These are phyloP conservation scores for Heterohyrax brucei DNA, from an alignment of 2,797 vertebrate species.

Conservation along the genomic window DNA sequence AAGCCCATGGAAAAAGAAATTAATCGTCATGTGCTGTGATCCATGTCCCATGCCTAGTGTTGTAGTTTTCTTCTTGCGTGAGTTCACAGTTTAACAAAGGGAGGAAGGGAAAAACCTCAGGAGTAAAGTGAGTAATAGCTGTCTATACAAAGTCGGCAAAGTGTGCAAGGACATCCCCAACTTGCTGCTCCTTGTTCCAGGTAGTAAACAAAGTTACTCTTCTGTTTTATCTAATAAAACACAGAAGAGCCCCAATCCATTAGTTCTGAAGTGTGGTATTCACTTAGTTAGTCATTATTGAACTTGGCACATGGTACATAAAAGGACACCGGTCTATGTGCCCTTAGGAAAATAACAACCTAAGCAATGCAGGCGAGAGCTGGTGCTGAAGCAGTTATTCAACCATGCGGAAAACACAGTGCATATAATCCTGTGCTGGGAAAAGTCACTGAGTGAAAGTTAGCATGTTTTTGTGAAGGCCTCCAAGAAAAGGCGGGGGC, in stretches of 20 bases:
- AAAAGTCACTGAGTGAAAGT: conserved; percentile 63
- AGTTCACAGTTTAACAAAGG: background rate
- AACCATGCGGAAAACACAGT: conserved; percentile 23
- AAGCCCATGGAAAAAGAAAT: conserved; percentile 9
- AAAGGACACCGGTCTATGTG: conserved; percentile 56
- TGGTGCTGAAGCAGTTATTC: background rate
- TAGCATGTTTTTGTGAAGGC: conserved; percentile 65
- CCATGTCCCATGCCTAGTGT: background rate
- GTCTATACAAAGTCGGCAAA: background rate
- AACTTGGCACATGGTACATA: conserved; percentile 33
- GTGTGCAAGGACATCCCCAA: no score
- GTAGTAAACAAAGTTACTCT: background rate
- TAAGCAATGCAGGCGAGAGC: conserved; percentile 1
- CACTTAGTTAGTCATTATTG: conserved; percentile 69
- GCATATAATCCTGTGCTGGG: conserved; percentile 54
- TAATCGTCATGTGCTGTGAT: background rate
- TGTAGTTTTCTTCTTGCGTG: background rate
- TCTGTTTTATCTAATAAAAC: conserved; percentile 63
- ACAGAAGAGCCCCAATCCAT: background rate
- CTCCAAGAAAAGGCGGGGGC: conserved; percentile 67
- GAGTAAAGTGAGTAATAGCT: background rate
- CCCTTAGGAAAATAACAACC: conserved; percentile 69
- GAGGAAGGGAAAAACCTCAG: background rate
- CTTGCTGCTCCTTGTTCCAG: background rate
- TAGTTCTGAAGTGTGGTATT: conserved; percentile 38